Evolutionary conservation across 2,888 invertebrate genomes (phyloP), one percentile per base, ranked within the genome.

Genomic region (Caenorhabditis afra): DNA sequence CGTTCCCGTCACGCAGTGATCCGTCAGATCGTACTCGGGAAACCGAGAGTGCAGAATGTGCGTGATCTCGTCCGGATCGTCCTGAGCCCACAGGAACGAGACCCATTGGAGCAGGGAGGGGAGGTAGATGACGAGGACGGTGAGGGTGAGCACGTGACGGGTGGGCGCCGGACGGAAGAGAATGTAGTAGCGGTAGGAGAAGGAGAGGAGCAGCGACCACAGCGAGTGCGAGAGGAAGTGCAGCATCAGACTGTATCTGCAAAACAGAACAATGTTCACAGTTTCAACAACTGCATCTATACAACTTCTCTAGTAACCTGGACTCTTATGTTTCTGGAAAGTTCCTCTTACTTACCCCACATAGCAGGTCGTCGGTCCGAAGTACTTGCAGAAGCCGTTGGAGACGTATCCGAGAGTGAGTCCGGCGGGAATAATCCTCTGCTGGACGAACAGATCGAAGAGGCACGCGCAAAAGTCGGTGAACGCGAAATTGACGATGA

Each of bases 151-250:
- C 1, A n/a, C 12, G 8, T 22, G 20, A n/a, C 61, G 62, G 11
- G 52, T 44, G 45, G 71, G 71, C 44, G 78, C 47, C 3, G 78
- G 71, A 41, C 50, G 35, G 55, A 50, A 61, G 8, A 78, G 62
- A 39, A 78, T 73, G 39, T 78, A 78, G 44, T 55, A 78, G 12
- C 78, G 71, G 23, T 78, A 78, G 18, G 78, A 78, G 39, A 78
- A 78, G 0, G 70, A 70, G 16, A 78, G 66, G 10, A 78, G 78
- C 14, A 78, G 65, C 1, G 71, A 78, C 78, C 78, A 78, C 14
- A 78, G 66, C 16, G 70, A 70, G 44, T 78, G 78, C 11, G 78
- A 41, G 0, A 78, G 47, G 22, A 61, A 66, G 37, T 70, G 70
- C 3, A 78, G 49, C 66, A 66, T 68, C 29, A 76, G 39, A 20